These are phyloP conservation scores for Metellina segmentata DNA, from an alignment of 2,888 invertebrate species.

Conservation along the genomic window DNA sequence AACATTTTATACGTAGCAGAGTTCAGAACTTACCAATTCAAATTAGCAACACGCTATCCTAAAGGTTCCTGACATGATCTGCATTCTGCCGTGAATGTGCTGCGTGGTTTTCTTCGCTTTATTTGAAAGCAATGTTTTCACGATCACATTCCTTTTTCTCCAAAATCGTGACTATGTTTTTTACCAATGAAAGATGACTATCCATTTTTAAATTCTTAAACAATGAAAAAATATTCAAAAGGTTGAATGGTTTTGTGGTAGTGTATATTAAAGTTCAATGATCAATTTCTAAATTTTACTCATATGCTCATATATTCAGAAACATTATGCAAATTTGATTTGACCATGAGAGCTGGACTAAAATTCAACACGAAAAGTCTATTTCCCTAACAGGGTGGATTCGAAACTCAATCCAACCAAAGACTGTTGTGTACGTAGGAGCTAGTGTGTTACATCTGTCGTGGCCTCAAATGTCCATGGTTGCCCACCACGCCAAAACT, in stretches of 20 bases:
- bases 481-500: too few relatives aligned
- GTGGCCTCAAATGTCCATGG: too few relatives aligned
- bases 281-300: neutral
- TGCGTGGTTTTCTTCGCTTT: neutral
- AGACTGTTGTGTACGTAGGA: too few relatives aligned
- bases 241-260: neutral
- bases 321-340: neutral
- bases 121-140: neutral
- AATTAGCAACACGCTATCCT: neutral
- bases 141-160: neutral
- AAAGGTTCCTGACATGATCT: conserved; percentile 9
- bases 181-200: neutral
- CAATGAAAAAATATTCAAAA: neutral
- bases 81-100: conserved; percentile 15
- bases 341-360: too few relatives aligned
- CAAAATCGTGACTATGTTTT: neutral
- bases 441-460: too few relatives aligned
- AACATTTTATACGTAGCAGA: neutral
- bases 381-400: too few relatives aligned
- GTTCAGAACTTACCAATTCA: neutral
- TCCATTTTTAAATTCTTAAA: neutral
- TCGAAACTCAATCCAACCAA: too few relatives aligned
- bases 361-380: too few relatives aligned
- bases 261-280: neutral
- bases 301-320: neutral